Evolutionary conservation across 2,113 vertebrate genomes (phyloP), one percentile per base, ranked within the genome.

Genomic region (Anarrhichthys ocellatus): DNA sequence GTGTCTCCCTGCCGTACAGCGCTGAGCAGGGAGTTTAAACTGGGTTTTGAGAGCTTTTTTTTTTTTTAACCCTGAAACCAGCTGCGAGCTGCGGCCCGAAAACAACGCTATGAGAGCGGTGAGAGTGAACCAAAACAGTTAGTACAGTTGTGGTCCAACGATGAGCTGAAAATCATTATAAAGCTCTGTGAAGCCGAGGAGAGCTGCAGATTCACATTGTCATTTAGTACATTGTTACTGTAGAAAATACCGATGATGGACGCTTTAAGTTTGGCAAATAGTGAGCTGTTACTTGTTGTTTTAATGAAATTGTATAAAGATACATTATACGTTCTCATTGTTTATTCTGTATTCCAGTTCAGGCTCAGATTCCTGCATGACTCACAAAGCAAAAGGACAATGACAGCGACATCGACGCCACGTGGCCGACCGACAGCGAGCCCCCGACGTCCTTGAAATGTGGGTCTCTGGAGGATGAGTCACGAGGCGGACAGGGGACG

Each of bases 381-480:
- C 80, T 93, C 90, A 88, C 63, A 63, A 34, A 18, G 65, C 67
- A 70, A 54, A 48, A 80, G 67, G 72, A 70, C 74, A 38, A 32
- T 17, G 62, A 62, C 78, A 27, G n/a, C 27, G 79, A 75, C 84
- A 82, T 69, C 80, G 74, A 32, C 11, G 82, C 70, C 79, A 40
- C 36, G 61, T 83, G 77, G 86, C 75, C 84, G 76, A 75, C 74
- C 56, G 58, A 74, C 54, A 52, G 63, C 54, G 56, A 50, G 56
- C 61, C 52, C 22, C 27, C 76, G 27, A 72, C 50, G 76, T 29
- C 24, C 69, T 36, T 40, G 42, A 61, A 85, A 78, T 59, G 34
- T 78, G 44, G 84, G 69, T 38, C 85, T 83, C 14, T 0, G 50
- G 65, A 64, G 80, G 65, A 58, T 88, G 91, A 93, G 59, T 90